These are phyloP conservation scores for Metridium senile DNA, from an alignment of 92 coral and sea anemone species.

Conservation along the genomic window DNA sequence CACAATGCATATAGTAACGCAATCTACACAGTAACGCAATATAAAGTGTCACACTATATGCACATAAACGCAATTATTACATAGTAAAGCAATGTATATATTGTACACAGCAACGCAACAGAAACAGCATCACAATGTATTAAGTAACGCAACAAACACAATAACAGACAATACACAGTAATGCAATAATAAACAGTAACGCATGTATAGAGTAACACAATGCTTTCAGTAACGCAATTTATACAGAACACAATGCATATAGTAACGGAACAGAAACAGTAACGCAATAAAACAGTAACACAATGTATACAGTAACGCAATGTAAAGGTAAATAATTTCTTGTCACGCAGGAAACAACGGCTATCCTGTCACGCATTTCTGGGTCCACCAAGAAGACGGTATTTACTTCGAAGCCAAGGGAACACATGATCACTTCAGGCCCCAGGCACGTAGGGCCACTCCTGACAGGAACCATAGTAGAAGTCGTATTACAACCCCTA, in stretches of 20 bases:
- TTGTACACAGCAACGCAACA: too few species aligned
- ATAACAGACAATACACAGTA: too few species aligned
- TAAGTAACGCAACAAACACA: too few species aligned
- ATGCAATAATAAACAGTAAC: too few species aligned
- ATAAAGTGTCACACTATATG: neutral
- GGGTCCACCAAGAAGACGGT: slow-evolving; percentile 96
- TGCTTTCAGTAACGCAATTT: too few species aligned
- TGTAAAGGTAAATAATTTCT: neutral
- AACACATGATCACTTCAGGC: slow-evolving; percentile 91
- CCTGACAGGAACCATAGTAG: slow-evolving; percentile 76
- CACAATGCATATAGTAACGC: neutral
- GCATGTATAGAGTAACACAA: neutral
- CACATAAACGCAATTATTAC: neutral
- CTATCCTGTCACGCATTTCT: slow-evolving; percentile 97
- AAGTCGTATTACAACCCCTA: slow-evolving; percentile 39
- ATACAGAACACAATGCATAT: too few species aligned
- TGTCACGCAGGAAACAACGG: slow-evolving; percentile 86
- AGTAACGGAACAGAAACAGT: too few species aligned
- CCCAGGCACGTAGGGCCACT: slow-evolving; percentile 92
- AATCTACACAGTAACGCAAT: neutral
- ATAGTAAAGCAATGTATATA: too few species aligned
- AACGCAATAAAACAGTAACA: too few species aligned
- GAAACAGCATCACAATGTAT: too few species aligned
- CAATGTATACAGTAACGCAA: too few species aligned
- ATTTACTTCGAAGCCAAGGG: slow-evolving; percentile 96